Percentiles rank a stretch among this genome's conserved stretches.
These are phyloP conservation scores for Chaetops frenatus DNA, from an alignment of 2,113 vertebrate genomes.

Conservation along the genomic window DNA sequence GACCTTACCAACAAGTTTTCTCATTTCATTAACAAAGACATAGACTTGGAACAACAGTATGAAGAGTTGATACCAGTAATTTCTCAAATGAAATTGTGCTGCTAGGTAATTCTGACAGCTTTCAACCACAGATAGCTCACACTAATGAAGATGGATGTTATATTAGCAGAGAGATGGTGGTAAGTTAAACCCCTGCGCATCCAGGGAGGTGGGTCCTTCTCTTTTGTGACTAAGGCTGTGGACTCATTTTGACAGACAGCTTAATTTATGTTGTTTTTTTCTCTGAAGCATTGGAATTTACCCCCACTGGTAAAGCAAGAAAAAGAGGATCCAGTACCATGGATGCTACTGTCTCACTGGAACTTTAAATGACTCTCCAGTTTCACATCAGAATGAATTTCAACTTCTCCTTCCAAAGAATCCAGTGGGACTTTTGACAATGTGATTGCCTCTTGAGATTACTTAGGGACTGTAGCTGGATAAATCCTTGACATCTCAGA, in stretches of 20 bases:
- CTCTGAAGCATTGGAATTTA: background rate
- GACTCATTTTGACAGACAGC: background rate
- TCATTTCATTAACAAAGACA: background rate
- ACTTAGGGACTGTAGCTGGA: background rate
- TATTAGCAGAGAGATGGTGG: background rate
- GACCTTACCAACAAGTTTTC: background rate
- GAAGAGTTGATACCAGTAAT: slow-evolving; percentile 26
- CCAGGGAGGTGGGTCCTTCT: background rate
- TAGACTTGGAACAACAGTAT: background rate
- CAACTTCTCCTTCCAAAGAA: background rate
- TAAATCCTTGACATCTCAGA: background rate
- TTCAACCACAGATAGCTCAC: slow-evolving; percentile 11
- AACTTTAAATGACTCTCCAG: background rate
- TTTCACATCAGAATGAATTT: background rate
- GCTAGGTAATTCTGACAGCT: slow-evolving; percentile 36
- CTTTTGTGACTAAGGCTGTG: background rate
- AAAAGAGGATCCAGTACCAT: background rate
- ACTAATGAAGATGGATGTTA: slow-evolving; percentile 46
- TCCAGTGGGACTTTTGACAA: background rate
- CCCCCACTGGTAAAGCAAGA: background rate
- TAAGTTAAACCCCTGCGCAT: background rate
- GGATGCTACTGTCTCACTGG: background rate
- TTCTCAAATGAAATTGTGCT: slow-evolving; percentile 36
- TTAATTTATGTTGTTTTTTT: background rate
- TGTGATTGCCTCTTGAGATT: background rate